Evolutionary conservation across 2,888 invertebrate species (phyloP).

Genomic region (Tenthredo livida): DNA sequence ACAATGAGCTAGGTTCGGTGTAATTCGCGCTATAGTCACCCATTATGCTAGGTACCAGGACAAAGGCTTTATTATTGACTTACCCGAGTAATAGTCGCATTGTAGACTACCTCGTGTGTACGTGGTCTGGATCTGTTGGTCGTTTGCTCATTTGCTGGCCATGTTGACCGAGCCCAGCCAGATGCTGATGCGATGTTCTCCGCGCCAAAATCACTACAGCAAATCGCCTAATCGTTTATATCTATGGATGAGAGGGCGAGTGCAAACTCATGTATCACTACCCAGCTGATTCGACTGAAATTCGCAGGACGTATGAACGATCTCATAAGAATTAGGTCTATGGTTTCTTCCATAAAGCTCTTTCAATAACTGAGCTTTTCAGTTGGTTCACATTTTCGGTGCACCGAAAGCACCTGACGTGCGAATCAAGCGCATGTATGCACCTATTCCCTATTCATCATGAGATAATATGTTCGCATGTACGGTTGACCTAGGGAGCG

Average conservation of each 20-base stretch:
- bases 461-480: conserved; percentile 33
- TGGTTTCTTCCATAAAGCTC: not conserved
- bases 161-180: conserved; percentile 53
- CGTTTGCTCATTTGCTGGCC: conserved; percentile 71
- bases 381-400: not conserved
- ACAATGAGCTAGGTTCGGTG: conserved; percentile 69
- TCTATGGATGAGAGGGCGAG: not conserved
- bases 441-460: conserved; percentile 26
- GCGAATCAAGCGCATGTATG: not conserved
- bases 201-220: conserved; percentile 6
- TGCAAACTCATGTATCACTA: not conserved
- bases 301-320: not conserved
- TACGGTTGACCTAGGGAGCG: conserved; percentile 45
- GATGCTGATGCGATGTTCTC: conserved; percentile 64
- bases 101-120: conserved; percentile 67
- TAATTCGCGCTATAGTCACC: conserved; percentile 70
- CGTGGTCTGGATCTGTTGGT: conserved; percentile 69
- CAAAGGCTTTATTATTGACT: conserved; percentile 77
- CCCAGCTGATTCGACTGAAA: not conserved
- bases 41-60: conserved; percentile 70
- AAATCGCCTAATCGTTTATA: conserved; percentile 36
- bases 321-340: not conserved
- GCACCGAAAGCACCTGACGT: not conserved
- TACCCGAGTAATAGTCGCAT: conserved; percentile 75
- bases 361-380: not conserved